Conservation (phyloP, 2,888 invertebrate genomes). For the Chloroclystis v-ata region DNA sequence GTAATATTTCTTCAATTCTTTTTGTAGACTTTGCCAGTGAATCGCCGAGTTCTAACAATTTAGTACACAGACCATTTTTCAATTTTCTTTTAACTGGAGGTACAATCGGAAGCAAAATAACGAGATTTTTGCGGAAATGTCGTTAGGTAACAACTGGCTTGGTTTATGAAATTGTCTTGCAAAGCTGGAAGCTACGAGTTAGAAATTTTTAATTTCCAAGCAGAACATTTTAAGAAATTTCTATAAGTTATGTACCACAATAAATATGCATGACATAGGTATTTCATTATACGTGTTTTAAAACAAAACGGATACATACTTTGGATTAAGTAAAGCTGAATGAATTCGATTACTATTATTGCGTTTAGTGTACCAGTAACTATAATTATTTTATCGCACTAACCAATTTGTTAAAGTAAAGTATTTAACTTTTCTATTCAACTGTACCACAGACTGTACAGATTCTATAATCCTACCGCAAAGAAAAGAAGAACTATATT, state of each 20-base stretch:
- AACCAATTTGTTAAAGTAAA: too few relatives aligned
- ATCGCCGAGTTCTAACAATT: constrained; percentile 8
- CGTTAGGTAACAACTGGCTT: constrained; percentile 1
- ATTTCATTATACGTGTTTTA: too few relatives aligned
- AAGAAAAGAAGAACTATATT: constrained; percentile 13
- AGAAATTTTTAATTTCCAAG: background rate
- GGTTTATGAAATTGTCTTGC: background rate
- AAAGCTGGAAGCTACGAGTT: background rate
- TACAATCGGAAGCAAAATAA: constrained; percentile 11
- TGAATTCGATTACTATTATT: too few relatives aligned
- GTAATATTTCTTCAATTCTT: constrained; percentile 4
- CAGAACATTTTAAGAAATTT: background rate
- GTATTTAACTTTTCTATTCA: background rate
- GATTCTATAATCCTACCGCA: constrained; percentile 6
- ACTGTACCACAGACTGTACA: background rate
- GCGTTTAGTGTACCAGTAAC: too few relatives aligned
- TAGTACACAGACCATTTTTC: constrained; percentile 7
- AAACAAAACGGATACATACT: too few relatives aligned
- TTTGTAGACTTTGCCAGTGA: constrained; percentile 4
- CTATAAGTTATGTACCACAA: too few relatives aligned
- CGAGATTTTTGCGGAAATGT: constrained; percentile 6
- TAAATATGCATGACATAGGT: too few relatives aligned
- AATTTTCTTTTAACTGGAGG: constrained; percentile 12
- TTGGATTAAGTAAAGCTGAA: too few relatives aligned
- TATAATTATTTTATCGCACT: too few relatives aligned